Conservation (phyloP, 2,888 invertebrate genomes). For the Scaptomyza caliginosa region DNA sequence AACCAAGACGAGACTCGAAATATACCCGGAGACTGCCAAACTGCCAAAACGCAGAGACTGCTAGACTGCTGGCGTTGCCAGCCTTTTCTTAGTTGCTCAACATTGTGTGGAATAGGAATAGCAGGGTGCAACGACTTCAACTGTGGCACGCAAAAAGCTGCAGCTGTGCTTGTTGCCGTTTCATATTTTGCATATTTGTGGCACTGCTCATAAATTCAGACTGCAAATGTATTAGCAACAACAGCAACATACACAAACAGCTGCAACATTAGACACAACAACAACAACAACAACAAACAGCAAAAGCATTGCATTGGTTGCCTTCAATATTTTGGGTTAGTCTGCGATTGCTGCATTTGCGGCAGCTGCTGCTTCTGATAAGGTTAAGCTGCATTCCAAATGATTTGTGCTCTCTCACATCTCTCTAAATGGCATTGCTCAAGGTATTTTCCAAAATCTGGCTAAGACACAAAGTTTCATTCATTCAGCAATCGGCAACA, state of each 20-base stretch:
- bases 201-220: conserved; percentile 60
- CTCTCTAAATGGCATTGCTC: conserved; percentile 22
- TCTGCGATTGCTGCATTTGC: background rate
- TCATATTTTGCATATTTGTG: conserved; percentile 70
- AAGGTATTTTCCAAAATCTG: conserved; percentile 1
- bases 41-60: conserved; percentile 10
- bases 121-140: conserved; percentile 13
- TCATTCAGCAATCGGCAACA: background rate
- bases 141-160: background rate
- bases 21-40: background rate
- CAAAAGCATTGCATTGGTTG: background rate
- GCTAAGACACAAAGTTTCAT: background rate
- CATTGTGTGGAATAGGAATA: background rate
- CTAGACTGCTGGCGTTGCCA: conserved; percentile 15
- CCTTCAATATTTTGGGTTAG: conserved; percentile 7
- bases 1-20: conserved; percentile 11
- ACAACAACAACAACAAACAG: background rate
- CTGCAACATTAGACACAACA: conserved; percentile 1
- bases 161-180: conserved; percentile 11
- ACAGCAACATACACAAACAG: background rate
- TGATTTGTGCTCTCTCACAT: conserved; percentile 47
- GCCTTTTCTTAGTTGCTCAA: conserved; percentile 37
- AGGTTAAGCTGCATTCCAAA: conserved; percentile 38
- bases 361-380: conserved; percentile 31
- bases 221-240: conserved; percentile 49